Conservation (phyloP, 2,888 invertebrate genomes). For the Papilio protenor region DNA sequence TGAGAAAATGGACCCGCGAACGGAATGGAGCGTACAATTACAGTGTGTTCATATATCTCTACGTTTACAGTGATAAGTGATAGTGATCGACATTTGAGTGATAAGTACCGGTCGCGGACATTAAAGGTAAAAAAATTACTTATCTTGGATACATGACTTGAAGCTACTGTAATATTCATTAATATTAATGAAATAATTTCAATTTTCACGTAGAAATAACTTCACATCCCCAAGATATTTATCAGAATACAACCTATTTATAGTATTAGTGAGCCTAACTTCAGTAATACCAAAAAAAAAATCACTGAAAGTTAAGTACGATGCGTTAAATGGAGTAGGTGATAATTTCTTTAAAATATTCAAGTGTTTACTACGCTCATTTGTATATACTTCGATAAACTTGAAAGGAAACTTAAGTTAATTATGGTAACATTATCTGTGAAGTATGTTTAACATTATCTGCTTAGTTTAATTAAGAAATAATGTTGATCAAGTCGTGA, state of each 20-base stretch:
- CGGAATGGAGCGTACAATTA: conserved; percentile 81
- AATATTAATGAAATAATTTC: background rate
- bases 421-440: background rate
- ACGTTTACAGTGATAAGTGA: conserved; percentile 80
- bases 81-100: conserved; percentile 79
- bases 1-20: conserved; percentile 72
- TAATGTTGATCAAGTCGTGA: background rate
- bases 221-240: background rate
- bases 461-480: background rate
- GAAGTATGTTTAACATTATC: background rate
- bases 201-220: background rate
- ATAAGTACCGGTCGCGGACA: conserved; percentile 73
- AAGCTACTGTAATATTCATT: background rate
- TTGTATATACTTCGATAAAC: background rate
- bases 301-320: background rate
- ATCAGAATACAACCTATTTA: background rate
- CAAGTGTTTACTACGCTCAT: background rate
- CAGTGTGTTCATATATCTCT: conserved; percentile 77
- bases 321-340: background rate
- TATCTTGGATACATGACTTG: background rate
- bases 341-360: background rate
- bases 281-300: background rate
- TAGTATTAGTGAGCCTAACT: background rate
- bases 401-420: background rate
- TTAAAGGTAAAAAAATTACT: conserved; percentile 64